Evolutionary conservation across 1,140 invertebrate genomes (phyloP).

Genomic region (Drosophila yakuba): DNA sequence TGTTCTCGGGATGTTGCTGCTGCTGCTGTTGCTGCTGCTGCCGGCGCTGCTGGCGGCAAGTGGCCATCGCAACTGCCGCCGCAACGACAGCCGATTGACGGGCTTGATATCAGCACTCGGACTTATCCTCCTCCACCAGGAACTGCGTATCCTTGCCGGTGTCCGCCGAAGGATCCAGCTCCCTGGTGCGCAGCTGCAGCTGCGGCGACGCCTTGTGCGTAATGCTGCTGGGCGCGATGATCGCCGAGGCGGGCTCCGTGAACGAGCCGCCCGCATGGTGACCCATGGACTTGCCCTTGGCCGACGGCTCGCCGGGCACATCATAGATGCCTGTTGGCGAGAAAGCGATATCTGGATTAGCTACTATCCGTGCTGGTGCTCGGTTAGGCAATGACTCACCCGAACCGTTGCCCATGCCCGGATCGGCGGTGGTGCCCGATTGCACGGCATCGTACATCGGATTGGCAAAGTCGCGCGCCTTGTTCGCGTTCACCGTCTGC

Average conservation of each 20-base stretch:
- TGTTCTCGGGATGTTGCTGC: conserved; percentile 29
- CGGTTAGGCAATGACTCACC: conserved; percentile 70
- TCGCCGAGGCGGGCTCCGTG: conserved; percentile 88
- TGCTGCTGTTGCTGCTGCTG: conserved; percentile 17
- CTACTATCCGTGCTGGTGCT: neutral
- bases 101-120: conserved; percentile 85
- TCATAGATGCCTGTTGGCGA: conserved; percentile 88
- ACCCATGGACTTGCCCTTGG: conserved; percentile 86
- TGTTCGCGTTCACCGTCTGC: conserved; percentile 90
- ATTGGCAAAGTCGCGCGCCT: conserved; percentile 96
- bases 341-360: conserved; percentile 19
- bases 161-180: conserved; percentile 93
- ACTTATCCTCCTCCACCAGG: conserved; percentile 93
- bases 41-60: conserved; percentile 50
- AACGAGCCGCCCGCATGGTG: conserved; percentile 79
- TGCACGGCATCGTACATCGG: conserved; percentile 96
- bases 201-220: conserved; percentile 91
- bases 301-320: conserved; percentile 89
- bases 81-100: conserved; percentile 50
- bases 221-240: conserved; percentile 92
- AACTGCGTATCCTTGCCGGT: conserved; percentile 96
- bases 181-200: conserved; percentile 89
- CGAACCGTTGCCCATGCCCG: conserved; percentile 87
- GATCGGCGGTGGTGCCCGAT: conserved; percentile 84
- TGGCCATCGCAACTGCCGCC: conserved; percentile 33